A percentile compares a stretch with the other conserved stretches of the same genome.
These are phyloP conservation scores for Mimumesa dahlbomi DNA, from an alignment of 2,888 invertebrate species.

Conservation along the genomic window DNA sequence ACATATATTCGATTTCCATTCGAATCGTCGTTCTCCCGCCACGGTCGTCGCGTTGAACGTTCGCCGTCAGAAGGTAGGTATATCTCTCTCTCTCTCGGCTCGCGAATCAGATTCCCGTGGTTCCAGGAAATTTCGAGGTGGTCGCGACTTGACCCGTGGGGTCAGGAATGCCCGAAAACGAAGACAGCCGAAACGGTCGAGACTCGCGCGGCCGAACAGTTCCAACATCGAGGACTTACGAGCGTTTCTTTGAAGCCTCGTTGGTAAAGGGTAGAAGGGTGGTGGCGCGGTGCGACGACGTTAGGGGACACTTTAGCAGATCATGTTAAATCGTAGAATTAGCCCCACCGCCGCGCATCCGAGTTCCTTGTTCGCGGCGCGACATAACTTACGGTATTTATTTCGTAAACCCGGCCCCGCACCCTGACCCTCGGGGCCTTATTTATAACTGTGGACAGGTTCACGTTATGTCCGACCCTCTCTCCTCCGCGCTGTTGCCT, in stretches of 20 bases:
- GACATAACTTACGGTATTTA: constrained; percentile 74
- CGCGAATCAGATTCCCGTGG: constrained; percentile 34
- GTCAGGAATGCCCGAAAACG: constrained; percentile 57
- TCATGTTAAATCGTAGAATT: constrained; percentile 75
- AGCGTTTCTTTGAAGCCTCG: constrained; percentile 41
- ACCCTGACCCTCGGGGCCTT: constrained; percentile 68
- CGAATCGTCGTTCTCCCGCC: too few relatives aligned
- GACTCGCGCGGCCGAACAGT: constrained; percentile 5
- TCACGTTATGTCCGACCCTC: constrained; percentile 57
- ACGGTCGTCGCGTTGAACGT: too few relatives aligned
- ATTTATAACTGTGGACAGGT: constrained; percentile 74
- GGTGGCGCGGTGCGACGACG: constrained; percentile 24
- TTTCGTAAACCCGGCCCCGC: constrained; percentile 71
- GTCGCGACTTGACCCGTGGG: constrained; percentile 48
- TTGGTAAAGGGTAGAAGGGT: constrained; percentile 28
- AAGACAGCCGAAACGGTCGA: constrained; percentile 29
- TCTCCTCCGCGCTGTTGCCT: constrained; percentile 16
- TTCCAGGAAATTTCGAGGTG: constrained; percentile 45
- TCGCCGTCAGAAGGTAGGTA: too few relatives aligned
- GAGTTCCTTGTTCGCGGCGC: constrained; percentile 34
- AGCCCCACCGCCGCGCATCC: constrained; percentile 55
- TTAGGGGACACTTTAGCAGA: constrained; percentile 66
- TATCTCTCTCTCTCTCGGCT: background rate
- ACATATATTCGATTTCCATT: too few relatives aligned
- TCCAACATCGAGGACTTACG: constrained; percentile 44